phyloP scores from a whole-genome alignment of 2,113 vertebrate genomes.

The Coreoperca whiteheadi region DNA sequence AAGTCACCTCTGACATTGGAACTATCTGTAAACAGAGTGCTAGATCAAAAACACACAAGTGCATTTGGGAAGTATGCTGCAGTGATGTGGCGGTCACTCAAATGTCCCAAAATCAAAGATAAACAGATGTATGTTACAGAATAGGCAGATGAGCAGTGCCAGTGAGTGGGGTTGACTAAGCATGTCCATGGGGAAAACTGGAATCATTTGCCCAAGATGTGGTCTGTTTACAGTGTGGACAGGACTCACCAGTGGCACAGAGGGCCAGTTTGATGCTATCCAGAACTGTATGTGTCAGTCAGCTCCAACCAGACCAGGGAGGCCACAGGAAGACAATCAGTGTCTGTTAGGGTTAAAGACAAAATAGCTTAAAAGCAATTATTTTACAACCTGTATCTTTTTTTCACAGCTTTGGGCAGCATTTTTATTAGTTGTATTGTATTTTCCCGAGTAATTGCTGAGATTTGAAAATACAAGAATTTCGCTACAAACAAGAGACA shows the following conservation, averaged over 20 bases:
- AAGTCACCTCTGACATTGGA: conserved; percentile 72
- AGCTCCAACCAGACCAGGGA: neutral
- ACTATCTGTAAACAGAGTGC: conserved; percentile 38
- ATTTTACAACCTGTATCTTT: neutral
- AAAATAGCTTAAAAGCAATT: neutral
- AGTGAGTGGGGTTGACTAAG: neutral
- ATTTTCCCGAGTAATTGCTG: neutral
- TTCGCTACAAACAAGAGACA: no score
- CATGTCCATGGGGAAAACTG: neutral
- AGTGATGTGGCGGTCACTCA: conserved; percentile 8
- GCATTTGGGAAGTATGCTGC: neutral
- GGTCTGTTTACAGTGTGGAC: neutral
- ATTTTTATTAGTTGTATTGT: neutral
- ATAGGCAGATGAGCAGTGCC: neutral
- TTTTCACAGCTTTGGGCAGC: neutral
- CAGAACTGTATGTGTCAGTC: neutral
- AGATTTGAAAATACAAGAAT: neutral
- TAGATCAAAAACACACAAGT: conserved; percentile 35
- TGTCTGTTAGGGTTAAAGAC: conserved; percentile 11
- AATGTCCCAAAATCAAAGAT: conserved; percentile 14
- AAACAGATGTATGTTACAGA: conserved; percentile 6
- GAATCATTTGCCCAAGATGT: neutral
- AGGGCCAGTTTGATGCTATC: neutral
- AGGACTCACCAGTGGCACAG: conserved; percentile 39
- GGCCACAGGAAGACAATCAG: neutral